A percentile compares a stretch with the other conserved stretches of the same genome.
Evolutionary conservation across 2,797 vertebrate species (phyloP).

Genomic region (Sebastes vulpes): DNA sequence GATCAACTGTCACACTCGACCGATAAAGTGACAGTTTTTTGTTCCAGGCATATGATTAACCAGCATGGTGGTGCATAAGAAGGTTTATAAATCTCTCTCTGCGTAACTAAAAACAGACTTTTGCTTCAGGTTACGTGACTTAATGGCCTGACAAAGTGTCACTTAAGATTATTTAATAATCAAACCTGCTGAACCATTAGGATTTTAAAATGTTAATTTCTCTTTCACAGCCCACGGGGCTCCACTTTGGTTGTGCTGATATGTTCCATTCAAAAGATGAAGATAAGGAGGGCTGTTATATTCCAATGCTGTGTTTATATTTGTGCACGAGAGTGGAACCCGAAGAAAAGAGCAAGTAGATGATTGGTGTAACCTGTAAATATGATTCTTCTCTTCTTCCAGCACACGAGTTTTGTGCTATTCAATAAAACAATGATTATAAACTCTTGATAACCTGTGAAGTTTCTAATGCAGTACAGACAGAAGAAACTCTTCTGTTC

Average conservation of each 20-base stretch:
- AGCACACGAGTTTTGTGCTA: background rate
- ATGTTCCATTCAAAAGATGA: background rate
- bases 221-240: background rate
- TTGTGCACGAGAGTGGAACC: background rate
- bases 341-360: background rate
- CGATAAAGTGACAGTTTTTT: slow-evolving; percentile 10
- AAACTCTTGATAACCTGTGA: background rate
- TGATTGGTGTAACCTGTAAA: background rate
- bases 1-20: slow-evolving; percentile 48
- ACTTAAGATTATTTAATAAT: slow-evolving; percentile 2
- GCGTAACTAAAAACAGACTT: slow-evolving; percentile 18
- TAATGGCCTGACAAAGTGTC: slow-evolving; percentile 24
- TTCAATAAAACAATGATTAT: background rate
- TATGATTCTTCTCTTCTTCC: background rate
- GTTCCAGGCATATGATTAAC: slow-evolving; percentile 66
- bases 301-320: background rate
- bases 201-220: slow-evolving; percentile 11
- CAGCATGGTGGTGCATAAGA: background rate
- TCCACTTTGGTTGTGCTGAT: background rate
- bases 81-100: background rate
- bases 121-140: background rate
- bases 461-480: background rate
- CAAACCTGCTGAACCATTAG: background rate
- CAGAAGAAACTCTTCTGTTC: slow-evolving; percentile 6
- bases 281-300: background rate